Percentiles rank a stretch among this genome's conserved stretches.
Conservation (phyloP, 2,113 vertebrate species). For the Festucalex cinctus region DNA sequence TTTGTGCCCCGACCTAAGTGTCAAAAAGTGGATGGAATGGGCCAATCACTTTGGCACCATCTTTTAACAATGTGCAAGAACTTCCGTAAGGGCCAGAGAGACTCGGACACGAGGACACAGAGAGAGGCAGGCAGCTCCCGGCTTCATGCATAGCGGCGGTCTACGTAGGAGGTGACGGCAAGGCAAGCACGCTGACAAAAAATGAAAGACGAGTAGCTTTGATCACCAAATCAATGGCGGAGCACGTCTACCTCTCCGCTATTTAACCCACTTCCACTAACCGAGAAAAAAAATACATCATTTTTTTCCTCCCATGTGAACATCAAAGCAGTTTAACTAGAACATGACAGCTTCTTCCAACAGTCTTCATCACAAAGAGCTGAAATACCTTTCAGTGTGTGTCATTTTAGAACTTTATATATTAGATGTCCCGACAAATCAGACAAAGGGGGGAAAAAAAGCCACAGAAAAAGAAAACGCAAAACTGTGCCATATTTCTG, state of each 20-base stretch:
- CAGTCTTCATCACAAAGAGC: constrained; percentile 19
- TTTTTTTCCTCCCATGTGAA: background rate
- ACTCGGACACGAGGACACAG: background rate
- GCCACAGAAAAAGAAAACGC: constrained; percentile 30
- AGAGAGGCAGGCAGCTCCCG: constrained; percentile 13
- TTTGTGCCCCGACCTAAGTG: too few species aligned
- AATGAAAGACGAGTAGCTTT: constrained; percentile 55
- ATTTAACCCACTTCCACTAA: constrained; percentile 54
- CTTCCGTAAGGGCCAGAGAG: background rate
- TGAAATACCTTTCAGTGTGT: constrained; percentile 22
- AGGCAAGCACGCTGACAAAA: constrained; percentile 36
- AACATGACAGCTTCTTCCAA: constrained; percentile 12
- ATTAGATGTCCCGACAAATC: constrained; percentile 41
- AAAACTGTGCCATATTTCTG: constrained; percentile 23
- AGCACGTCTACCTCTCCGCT: constrained; percentile 30
- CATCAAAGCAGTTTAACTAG: constrained; percentile 39
- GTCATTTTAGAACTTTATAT: constrained; percentile 30
- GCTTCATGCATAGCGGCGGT: constrained; percentile 61
- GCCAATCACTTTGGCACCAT: too few species aligned
- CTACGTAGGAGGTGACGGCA: constrained; percentile 45
- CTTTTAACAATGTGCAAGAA: too few species aligned
- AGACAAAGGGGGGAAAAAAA: constrained; percentile 35
- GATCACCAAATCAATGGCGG: constrained; percentile 52
- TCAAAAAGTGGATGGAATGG: too few species aligned
- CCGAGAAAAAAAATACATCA: constrained; percentile 45